phyloP scores from a whole-genome alignment of 2,888 invertebrate genomes.

The Alitta virens region DNA sequence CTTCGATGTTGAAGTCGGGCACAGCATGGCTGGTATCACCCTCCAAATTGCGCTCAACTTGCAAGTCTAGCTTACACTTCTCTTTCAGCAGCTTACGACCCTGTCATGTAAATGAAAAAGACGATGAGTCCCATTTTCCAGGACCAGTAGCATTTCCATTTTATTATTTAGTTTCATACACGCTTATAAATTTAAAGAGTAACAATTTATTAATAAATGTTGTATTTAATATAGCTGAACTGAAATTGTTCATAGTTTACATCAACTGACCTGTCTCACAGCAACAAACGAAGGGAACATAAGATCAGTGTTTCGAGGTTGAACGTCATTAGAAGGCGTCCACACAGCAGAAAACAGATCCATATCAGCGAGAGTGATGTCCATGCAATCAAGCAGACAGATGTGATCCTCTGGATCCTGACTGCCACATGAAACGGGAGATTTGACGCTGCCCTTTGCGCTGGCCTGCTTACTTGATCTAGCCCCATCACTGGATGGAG shows the following conservation, averaged over 20 bases:
- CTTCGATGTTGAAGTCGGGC: slow-evolving; percentile 82
- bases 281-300: slow-evolving; percentile 53
- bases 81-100: slow-evolving; percentile 66
- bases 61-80: slow-evolving; percentile 70
- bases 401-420: too few species aligned
- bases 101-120: slow-evolving; percentile 28
- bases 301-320: slow-evolving; percentile 34
- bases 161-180: background rate
- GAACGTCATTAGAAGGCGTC: slow-evolving; percentile 34
- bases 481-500: too few species aligned
- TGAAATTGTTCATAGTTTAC: too few species aligned
- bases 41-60: slow-evolving; percentile 79
- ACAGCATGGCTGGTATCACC: slow-evolving; percentile 61
- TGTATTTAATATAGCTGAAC: too few species aligned
- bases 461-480: too few species aligned
- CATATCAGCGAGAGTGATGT: slow-evolving; percentile 73
- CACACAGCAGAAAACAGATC: slow-evolving; percentile 70
- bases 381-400: slow-evolving; percentile 73
- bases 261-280: slow-evolving; percentile 43
- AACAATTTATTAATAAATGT: too few species aligned
- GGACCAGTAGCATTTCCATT: too few species aligned
- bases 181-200: too few species aligned
- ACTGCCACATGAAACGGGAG: too few species aligned
- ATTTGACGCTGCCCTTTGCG: too few species aligned
- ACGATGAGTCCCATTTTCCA: too few species aligned